phyloP scores from a whole-genome alignment of 1,140 invertebrate species.

The Plutomurus gul region DNA sequence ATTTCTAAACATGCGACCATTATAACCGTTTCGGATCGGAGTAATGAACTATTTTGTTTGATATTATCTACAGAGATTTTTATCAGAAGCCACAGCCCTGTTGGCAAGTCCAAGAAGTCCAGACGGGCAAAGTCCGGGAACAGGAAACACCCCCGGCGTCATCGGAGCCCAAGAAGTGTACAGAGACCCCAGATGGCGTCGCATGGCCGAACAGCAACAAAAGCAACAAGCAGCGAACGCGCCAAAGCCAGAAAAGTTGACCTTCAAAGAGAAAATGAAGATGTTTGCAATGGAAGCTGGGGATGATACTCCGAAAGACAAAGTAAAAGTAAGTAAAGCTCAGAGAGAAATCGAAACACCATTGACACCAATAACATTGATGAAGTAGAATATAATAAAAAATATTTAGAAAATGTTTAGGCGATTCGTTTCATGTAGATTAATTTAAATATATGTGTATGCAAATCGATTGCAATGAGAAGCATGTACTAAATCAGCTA shows the following conservation, averaged over 20 bases:
- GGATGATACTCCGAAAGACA: conserved; percentile 84
- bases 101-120: conserved; percentile 73
- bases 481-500: no score
- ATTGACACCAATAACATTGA: background rate
- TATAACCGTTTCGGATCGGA: no score
- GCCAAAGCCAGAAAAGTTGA: conserved; percentile 84
- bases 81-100: conserved; percentile 76
- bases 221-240: conserved; percentile 67
- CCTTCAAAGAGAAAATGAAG: conserved; percentile 95
- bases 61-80: conserved; percentile 68
- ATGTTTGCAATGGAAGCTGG: conserved; percentile 94
- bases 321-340: conserved; percentile 89
- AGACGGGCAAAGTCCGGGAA: conserved; percentile 64
- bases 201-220: conserved; percentile 76
- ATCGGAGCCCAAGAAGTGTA: conserved; percentile 73
- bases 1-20: no score
- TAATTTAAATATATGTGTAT: no score
- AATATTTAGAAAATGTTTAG: background rate
- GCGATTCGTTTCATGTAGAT: no score
- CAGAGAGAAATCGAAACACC: conserved; percentile 81
- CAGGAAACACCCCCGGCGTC: conserved; percentile 79
- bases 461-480: no score
- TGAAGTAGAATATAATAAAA: background rate
- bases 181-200: conserved; percentile 80
- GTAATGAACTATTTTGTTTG: background rate